Evolutionary conservation across 2,113 vertebrate species (phyloP), one percentile per base, ranked within the genome.

Genomic region (Forbesichthys papilliferus): DNA sequence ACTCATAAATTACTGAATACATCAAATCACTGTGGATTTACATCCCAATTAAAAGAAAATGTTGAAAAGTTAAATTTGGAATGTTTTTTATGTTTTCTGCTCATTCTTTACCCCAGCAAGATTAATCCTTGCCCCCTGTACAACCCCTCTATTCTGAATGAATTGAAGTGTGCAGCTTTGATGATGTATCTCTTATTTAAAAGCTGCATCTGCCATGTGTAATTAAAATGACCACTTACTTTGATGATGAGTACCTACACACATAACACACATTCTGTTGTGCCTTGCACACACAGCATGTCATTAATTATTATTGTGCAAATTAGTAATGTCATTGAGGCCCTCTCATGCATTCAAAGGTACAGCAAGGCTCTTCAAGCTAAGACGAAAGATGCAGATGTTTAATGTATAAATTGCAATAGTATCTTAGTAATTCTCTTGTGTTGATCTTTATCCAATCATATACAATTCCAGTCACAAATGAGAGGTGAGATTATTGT

Each of bases 171-270:
- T 61, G 74, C 52, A 56, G 80, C 89, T 91, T 90, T 87, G 76
- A 87, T 90, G 81, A 88, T 90, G 78, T 85, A 76, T 83, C 83
- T 84, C 74, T 83, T 92, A 89, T 92, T 93, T 93, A 93, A 92
- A 89, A 86, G 71, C 80, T 90, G 80, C 88, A 91, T 93, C 87
- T 92, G 87, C 82, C 83, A 91, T 91, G 90, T 73, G 90, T 93
- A 90, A 93, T 92, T 92, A 92, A 91, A 89, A 58, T 55, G 71
- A 62, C 62, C 84, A 84, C 88, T 91, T 89, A 81, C 90, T 92
- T 92, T 93, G 88, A 92, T 89, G 74, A 88, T 79, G 79, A 91
- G 87, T 77, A 58, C 83, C 65, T 71, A 71, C 67, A 83, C 69
- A 60, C 61, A 8, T 27, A 27, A 27, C 75, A 7, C 71, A 36